A percentile compares a stretch with the other conserved stretches of the same genome.
These are phyloP conservation scores for Clarias platycephalus DNA, from an alignment of 2,797 vertebrate genomes.

Conservation along the genomic window DNA sequence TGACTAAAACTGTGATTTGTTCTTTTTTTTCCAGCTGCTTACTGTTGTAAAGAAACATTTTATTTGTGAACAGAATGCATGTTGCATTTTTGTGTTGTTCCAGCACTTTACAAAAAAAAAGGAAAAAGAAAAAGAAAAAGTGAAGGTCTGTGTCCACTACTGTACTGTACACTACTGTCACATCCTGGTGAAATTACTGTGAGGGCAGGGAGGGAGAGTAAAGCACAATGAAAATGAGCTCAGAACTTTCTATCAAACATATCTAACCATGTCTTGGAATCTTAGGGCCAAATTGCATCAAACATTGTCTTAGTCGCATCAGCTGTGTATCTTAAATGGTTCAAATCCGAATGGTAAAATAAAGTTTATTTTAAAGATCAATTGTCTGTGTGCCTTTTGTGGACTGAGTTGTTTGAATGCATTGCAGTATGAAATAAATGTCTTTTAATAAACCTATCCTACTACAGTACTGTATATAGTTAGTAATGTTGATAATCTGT, in stretches of 20 bases:
- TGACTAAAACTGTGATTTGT: constrained; percentile 66
- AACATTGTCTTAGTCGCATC: constrained; percentile 79
- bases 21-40: constrained; percentile 52
- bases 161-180: constrained; percentile 49
- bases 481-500: neutral
- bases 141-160: constrained; percentile 53
- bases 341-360: constrained; percentile 82
- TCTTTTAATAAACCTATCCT: neutral
- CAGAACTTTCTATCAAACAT: constrained; percentile 68
- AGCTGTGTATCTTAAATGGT: constrained; percentile 81
- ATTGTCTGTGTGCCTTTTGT: constrained; percentile 13
- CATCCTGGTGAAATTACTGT: constrained; percentile 54
- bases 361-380: constrained; percentile 87
- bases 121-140: constrained; percentile 35
- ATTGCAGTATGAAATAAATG: neutral
- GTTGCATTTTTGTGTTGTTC: constrained; percentile 59
- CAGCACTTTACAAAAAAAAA: constrained; percentile 68
- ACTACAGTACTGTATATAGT: neutral
- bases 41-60: constrained; percentile 57
- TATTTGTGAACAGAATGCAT: constrained; percentile 55
- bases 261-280: constrained; percentile 76
- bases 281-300: constrained; percentile 79
- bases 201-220: constrained; percentile 56
- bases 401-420: neutral
- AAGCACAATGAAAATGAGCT: constrained; percentile 70